These are phyloP conservation scores for Apostichopus leukothele DNA, from an alignment of 53 echinoderm and acorn worm species.

Conservation along the genomic window DNA sequence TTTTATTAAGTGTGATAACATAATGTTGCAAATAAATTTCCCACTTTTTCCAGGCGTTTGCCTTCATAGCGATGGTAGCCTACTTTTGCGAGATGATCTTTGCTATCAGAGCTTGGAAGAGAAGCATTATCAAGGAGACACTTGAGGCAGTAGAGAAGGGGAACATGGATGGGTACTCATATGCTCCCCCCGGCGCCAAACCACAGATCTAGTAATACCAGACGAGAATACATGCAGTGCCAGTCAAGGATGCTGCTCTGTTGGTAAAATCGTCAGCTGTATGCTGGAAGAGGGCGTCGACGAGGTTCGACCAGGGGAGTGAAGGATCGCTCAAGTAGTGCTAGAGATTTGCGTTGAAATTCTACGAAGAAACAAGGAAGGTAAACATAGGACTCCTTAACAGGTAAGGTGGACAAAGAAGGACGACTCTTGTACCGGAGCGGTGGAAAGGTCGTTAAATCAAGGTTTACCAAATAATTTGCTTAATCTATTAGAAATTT, in stretches of 20 bases:
- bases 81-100: constrained; percentile 78
- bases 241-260: constrained; percentile 2
- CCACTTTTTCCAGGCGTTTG: constrained; percentile 54
- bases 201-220: not conserved
- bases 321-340: too few relatives aligned
- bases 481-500: too few relatives aligned
- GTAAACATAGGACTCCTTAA: too few relatives aligned
- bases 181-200: constrained; percentile 39
- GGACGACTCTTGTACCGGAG: too few relatives aligned
- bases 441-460: too few relatives aligned
- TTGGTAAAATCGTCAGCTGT: too few relatives aligned
- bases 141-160: constrained; percentile 71
- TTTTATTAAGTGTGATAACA: not conserved
- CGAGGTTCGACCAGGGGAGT: too few relatives aligned
- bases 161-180: constrained; percentile 45
- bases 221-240: not conserved
- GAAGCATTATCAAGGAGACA: constrained; percentile 79
- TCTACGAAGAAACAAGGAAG: too few relatives aligned
- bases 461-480: too few relatives aligned
- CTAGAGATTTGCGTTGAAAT: too few relatives aligned
- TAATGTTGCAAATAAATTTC: not conserved
- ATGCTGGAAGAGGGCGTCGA: too few relatives aligned
- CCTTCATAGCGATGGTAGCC: constrained; percentile 62
- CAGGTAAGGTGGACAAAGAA: too few relatives aligned
- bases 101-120: constrained; percentile 79